Evolutionary conservation across 2,888 invertebrate species (phyloP).

Genomic region (Archips crataeganus): DNA sequence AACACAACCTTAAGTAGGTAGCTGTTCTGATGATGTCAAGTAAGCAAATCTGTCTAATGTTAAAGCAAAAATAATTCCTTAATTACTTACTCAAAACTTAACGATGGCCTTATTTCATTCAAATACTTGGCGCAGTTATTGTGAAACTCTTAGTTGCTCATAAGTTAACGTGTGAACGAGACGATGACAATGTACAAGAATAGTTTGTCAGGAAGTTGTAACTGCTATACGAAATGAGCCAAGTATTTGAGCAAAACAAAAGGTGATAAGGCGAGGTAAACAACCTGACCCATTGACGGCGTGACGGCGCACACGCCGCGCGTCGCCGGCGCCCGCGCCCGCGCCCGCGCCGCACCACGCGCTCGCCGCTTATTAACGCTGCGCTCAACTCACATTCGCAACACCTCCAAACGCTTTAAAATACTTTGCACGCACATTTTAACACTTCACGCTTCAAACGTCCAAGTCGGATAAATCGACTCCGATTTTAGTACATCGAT

Average conservation of each 20-base stretch:
- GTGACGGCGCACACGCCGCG: conserved; percentile 59
- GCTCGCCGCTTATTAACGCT: conserved; percentile 47
- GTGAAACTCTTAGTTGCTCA: conserved; percentile 28
- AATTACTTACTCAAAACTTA: conserved; percentile 8
- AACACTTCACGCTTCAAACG: conserved; percentile 25
- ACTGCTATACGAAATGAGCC: conserved; percentile 63
- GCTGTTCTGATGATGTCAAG: too few relatives aligned
- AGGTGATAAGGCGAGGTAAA: conserved; percentile 85
- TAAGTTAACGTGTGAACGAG: conserved; percentile 38
- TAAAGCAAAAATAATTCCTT: neutral
- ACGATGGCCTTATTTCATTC: conserved; percentile 25
- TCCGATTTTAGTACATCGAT: conserved; percentile 15
- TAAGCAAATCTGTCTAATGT: neutral
- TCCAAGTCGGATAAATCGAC: conserved; percentile 28
- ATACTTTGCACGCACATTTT: conserved; percentile 63
- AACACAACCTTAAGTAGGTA: neutral
- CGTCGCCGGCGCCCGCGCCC: conserved; percentile 48
- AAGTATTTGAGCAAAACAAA: conserved; percentile 83
- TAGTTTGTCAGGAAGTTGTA: conserved; percentile 62
- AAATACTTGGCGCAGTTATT: conserved; percentile 25
- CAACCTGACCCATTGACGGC: conserved; percentile 83
- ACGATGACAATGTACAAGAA: conserved; percentile 38
- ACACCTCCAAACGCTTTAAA: conserved; percentile 71
- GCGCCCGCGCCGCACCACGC: conserved; percentile 51
- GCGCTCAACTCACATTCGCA: conserved; percentile 54